Percentiles rank a stretch among this genome's conserved stretches.
These are phyloP conservation scores for Ovis canadensis DNA, from an alignment of 2,113 vertebrate species.

Conservation along the genomic window DNA sequence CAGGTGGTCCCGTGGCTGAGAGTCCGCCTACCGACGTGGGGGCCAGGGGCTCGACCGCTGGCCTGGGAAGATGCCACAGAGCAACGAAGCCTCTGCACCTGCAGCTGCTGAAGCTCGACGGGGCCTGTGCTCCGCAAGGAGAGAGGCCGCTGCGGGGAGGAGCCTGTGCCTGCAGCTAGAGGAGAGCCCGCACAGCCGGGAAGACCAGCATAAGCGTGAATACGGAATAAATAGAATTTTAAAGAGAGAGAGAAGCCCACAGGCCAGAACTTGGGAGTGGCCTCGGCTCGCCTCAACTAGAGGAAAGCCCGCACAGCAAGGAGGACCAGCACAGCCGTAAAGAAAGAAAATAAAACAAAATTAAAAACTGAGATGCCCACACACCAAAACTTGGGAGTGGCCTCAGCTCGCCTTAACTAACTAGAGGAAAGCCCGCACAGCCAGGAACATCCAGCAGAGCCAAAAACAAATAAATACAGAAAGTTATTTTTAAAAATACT, in stretches of 20 bases:
- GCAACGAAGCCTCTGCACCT: background rate
- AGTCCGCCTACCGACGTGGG: rapidly evolving
- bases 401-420: background rate
- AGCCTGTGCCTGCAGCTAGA: rapidly evolving
- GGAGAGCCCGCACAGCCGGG: rapidly evolving
- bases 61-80: background rate
- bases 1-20: rapidly evolving
- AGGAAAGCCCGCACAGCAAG: background rate
- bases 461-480: background rate
- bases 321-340: too few species aligned
- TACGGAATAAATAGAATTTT: rapidly evolving
- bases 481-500: background rate
- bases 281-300: too few species aligned
- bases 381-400: background rate
- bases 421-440: background rate
- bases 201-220: background rate
- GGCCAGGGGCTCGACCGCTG: background rate
- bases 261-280: too few species aligned
- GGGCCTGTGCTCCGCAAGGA: background rate
- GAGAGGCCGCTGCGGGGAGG: rapidly evolving
- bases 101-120: rapidly evolving
- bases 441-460: background rate
- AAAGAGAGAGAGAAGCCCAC: too few species aligned
- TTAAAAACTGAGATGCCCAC: background rate
- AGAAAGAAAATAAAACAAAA: background rate